Percentiles rank a stretch among this genome's conserved stretches.
Evolutionary conservation across 2,797 vertebrate species (phyloP).

Genomic region (Okamejei kenojei): DNA sequence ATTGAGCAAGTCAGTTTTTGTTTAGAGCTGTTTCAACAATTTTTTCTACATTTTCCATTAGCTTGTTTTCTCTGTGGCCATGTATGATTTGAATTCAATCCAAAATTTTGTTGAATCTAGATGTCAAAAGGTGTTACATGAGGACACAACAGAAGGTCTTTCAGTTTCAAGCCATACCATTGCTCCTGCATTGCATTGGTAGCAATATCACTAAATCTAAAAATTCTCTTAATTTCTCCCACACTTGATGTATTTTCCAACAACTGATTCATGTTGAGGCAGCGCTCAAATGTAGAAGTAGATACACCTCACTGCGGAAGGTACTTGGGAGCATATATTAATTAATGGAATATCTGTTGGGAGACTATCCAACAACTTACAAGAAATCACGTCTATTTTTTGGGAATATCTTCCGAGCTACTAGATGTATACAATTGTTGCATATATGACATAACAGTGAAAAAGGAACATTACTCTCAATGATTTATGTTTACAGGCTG

Average conservation of each 20-base stretch:
- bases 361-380: neutral
- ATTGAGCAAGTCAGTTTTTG: neutral
- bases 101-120: neutral
- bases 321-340: neutral
- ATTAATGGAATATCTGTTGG: neutral
- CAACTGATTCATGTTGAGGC: neutral
- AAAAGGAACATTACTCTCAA: neutral
- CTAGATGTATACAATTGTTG: neutral
- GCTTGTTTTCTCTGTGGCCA: neutral
- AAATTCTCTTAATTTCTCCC: neutral
- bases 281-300: neutral
- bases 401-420: neutral
- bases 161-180: neutral
- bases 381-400: neutral
- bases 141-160: neutral
- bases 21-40: neutral
- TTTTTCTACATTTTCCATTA: neutral
- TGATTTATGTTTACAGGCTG: neutral
- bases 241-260: neutral
- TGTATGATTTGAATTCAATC: neutral
- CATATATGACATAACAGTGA: neutral
- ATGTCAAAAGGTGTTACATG: neutral
- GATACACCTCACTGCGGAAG: neutral
- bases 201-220: neutral
- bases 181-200: neutral